Conservation (phyloP, 2,113 vertebrate genomes). For the Sturnus vulgaris region DNA sequence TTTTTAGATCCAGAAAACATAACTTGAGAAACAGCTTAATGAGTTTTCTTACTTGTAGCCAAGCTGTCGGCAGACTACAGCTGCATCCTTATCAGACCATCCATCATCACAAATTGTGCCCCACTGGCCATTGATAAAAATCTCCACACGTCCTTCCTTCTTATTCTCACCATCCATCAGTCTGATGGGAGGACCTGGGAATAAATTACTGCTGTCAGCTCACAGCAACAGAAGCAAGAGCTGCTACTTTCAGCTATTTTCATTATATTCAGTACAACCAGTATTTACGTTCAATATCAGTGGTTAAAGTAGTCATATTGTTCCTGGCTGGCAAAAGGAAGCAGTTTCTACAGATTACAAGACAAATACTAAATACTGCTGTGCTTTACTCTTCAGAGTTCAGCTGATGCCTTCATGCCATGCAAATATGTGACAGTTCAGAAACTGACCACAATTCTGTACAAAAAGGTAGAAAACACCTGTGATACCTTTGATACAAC, state of each 20-base stretch:
- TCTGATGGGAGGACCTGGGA: slow-evolving; percentile 84
- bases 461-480: background rate
- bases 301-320: background rate
- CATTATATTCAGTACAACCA: background rate
- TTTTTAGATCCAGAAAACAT: background rate
- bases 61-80: slow-evolving; percentile 92
- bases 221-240: background rate
- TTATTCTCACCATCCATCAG: slow-evolving; percentile 91
- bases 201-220: slow-evolving; percentile 36
- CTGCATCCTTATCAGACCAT: slow-evolving; percentile 91
- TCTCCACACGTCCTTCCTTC: slow-evolving; percentile 93
- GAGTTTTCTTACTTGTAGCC: slow-evolving; percentile 85
- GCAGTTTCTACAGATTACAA: background rate
- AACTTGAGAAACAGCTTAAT: background rate
- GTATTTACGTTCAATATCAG: background rate
- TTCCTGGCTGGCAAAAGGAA: background rate
- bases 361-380: background rate
- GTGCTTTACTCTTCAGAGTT: background rate
- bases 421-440: background rate
- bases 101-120: slow-evolving; percentile 97
- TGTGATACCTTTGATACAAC: accelerated
- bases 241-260: background rate
- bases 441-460: background rate
- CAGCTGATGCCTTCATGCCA: background rate
- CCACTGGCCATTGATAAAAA: slow-evolving; percentile 89